phyloP scores from a whole-genome alignment of 30 jellyfish, hydroid and myxozoan genomes.

The Hydractinia symbiolongicarpus region DNA sequence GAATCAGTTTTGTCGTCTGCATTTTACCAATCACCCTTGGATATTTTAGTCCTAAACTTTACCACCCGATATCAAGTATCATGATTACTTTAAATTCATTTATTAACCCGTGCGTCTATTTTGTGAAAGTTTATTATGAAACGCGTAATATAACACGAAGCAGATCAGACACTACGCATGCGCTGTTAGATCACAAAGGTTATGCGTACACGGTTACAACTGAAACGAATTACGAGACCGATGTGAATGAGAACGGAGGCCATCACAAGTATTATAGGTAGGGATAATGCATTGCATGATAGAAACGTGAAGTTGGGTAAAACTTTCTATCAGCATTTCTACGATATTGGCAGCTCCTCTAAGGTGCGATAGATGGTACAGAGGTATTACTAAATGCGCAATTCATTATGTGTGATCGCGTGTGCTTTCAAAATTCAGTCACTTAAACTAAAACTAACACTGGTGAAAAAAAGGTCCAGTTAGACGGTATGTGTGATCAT shows the following conservation, averaged over 20 bases:
- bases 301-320: too few species aligned
- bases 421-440: too few species aligned
- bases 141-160: conserved; percentile 30
- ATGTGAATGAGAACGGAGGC: conserved; percentile 2
- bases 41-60: conserved; percentile 23
- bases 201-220: conserved; percentile 17
- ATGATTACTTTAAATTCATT: conserved; percentile 31
- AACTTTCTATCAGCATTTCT: too few species aligned
- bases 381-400: too few species aligned
- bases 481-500: too few species aligned
- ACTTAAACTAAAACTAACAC: too few species aligned
- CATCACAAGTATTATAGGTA: background rate
- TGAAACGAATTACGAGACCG: background rate
- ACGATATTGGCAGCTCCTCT: too few species aligned
- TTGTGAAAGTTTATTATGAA: conserved; percentile 27
- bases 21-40: conserved; percentile 26
- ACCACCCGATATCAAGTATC: conserved; percentile 26
- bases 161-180: conserved; percentile 37
- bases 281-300: too few species aligned
- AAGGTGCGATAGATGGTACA: too few species aligned
- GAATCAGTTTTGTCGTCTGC: conserved; percentile 38
- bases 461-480: too few species aligned
- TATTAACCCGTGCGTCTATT: conserved; percentile 38
- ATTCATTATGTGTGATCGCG: too few species aligned
- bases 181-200: conserved; percentile 26